Evolutionary conservation across 2,797 vertebrate species (phyloP).

Genomic region (Meda fulgida): DNA sequence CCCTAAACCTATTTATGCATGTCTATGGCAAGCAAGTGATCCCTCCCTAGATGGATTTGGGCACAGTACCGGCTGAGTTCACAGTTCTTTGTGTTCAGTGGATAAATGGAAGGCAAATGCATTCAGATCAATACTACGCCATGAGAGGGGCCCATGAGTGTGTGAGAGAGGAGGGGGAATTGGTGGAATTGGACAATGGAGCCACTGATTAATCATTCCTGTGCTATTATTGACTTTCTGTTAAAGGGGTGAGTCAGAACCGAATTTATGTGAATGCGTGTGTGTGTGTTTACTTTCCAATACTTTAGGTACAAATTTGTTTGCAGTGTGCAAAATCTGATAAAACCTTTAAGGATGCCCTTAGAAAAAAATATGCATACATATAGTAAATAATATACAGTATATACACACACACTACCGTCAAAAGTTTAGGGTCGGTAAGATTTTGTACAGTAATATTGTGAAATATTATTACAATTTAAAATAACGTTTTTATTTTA

Average conservation of each 20-base stretch:
- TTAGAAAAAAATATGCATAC: background rate
- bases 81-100: slow-evolving; percentile 74
- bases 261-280: slow-evolving; percentile 70
- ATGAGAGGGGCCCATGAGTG: slow-evolving; percentile 55
- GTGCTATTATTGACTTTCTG: slow-evolving; percentile 83
- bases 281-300: background rate
- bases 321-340: background rate
- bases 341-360: background rate
- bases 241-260: slow-evolving; percentile 79
- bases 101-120: slow-evolving; percentile 84
- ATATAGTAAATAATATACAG: background rate
- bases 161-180: slow-evolving; percentile 63
- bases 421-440: background rate
- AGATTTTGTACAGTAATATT: background rate
- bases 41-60: slow-evolving; percentile 29
- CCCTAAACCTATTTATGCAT: slow-evolving; percentile 28
- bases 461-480: background rate
- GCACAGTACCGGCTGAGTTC: slow-evolving; percentile 70
- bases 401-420: background rate
- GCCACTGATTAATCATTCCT: slow-evolving; percentile 83
- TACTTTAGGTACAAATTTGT: slow-evolving; percentile 5
- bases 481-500: background rate
- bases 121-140: slow-evolving; percentile 83
- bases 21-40: slow-evolving; percentile 34
- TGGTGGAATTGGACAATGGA: slow-evolving; percentile 66